Evolutionary conservation across 2,797 vertebrate species (phyloP).

Genomic region (Galagoides demidoff): DNA sequence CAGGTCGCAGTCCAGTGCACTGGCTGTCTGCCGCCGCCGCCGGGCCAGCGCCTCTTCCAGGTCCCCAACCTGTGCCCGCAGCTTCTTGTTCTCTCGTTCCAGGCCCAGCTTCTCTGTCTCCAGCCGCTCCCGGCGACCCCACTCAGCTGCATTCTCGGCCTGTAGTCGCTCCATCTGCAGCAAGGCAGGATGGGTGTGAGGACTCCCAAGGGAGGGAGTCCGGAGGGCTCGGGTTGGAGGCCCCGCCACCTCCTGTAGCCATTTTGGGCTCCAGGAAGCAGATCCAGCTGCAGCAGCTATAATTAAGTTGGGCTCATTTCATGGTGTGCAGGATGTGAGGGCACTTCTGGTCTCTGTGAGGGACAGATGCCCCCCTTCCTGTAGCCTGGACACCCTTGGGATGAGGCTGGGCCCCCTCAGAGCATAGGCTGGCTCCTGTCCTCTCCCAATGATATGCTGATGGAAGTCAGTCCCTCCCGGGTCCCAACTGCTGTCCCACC

Average conservation of each 20-base stretch:
- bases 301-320: slow-evolving; percentile 55
- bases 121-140: slow-evolving; percentile 95
- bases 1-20: slow-evolving; percentile 94
- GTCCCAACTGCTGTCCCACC: slow-evolving; percentile 84
- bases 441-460: neutral
- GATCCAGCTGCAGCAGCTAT: slow-evolving; percentile 73
- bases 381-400: neutral
- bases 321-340: slow-evolving; percentile 14
- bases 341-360: neutral
- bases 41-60: slow-evolving; percentile 95
- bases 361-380: neutral
- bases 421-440: neutral
- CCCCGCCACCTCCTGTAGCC: neutral
- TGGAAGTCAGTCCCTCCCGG: neutral
- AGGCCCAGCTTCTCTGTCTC: slow-evolving; percentile 97
- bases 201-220: neutral
- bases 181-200: rapidly evolving
- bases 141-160: slow-evolving; percentile 96
- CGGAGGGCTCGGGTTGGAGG: neutral
- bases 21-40: slow-evolving; percentile 94
- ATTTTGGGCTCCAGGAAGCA: slow-evolving; percentile 71
- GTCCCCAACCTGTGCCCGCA: slow-evolving; percentile 93
- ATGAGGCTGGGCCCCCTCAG: neutral
- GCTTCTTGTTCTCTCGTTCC: slow-evolving; percentile 98
- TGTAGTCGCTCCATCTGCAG: slow-evolving; percentile 96